These are phyloP conservation scores for Talpa occidentalis DNA, from an alignment of 2,113 vertebrate genomes.

Conservation along the genomic window DNA sequence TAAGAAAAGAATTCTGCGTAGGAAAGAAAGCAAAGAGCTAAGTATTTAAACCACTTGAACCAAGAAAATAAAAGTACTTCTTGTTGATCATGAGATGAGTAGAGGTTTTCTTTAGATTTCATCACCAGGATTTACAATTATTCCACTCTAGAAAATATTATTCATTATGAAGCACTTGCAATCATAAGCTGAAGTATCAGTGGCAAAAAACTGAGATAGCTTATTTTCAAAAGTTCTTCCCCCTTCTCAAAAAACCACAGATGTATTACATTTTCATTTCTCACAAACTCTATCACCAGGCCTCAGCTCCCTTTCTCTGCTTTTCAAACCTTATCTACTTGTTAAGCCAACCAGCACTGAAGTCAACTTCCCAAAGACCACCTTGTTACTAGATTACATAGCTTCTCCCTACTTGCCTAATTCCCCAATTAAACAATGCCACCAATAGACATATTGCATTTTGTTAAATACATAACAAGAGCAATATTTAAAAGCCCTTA, in stretches of 20 bases:
- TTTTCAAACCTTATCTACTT: background rate
- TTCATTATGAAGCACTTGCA: conserved; percentile 8
- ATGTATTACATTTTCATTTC: background rate
- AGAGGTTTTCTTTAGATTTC: conserved; percentile 10
- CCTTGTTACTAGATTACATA: background rate
- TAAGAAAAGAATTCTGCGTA: conserved; percentile 61
- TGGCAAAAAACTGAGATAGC: conserved; percentile 3
- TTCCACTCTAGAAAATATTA: background rate
- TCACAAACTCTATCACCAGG: background rate
- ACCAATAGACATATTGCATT: conserved; percentile 18
- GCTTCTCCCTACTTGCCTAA: conserved; percentile 5
- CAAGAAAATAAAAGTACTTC: conserved; percentile 27
- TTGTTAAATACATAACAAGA: background rate
- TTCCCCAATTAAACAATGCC: conserved; percentile 43
- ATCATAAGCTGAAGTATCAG: background rate
- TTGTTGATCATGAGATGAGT: background rate
- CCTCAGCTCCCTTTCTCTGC: background rate
- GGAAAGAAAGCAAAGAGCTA: conserved; percentile 17
- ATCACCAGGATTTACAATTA: background rate
- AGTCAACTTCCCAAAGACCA: background rate
- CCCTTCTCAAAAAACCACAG: conserved; percentile 16
- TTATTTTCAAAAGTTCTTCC: conserved; percentile 31
- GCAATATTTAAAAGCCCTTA: conserved; percentile 16
- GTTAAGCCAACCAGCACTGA: background rate
- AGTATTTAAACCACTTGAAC: conserved; percentile 32